Percentiles rank a stretch among this genome's conserved stretches.
Conservation (phyloP, 2,888 invertebrate species). For the Plagiodera versicolora region DNA sequence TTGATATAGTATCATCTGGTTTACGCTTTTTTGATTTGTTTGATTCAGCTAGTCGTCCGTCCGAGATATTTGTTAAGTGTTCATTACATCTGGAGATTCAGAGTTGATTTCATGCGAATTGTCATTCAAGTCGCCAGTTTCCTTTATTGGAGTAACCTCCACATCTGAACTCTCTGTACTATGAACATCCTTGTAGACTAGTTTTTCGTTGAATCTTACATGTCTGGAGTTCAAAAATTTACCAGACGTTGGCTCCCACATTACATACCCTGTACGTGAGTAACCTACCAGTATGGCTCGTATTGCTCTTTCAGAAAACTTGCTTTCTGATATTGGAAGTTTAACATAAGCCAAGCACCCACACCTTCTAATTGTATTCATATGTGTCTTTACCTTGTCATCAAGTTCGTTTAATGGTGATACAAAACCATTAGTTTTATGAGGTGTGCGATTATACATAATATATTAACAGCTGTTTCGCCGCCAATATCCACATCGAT, state of each 20-base stretch:
- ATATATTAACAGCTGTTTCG: conserved; percentile 27
- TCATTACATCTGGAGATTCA: no score
- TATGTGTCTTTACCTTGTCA: background rate
- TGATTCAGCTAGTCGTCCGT: no score
- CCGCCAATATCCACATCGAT: conserved; percentile 35
- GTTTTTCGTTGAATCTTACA: conserved; percentile 33
- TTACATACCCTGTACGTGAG: conserved; percentile 26
- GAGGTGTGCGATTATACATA: conserved; percentile 27
- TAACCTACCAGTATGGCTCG: conserved; percentile 28
- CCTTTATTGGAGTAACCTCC: background rate
- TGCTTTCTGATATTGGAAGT: conserved; percentile 19
- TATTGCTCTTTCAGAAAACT: conserved; percentile 27
- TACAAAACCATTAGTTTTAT: conserved; percentile 2
- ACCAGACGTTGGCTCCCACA: conserved; percentile 27
- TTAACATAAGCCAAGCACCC: conserved; percentile 4
- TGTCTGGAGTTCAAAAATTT: conserved; percentile 25
- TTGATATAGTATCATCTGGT: no score
- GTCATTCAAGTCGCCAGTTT: background rate
- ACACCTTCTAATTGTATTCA: conserved; percentile 6
- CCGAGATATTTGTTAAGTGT: no score
- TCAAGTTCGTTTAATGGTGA: conserved; percentile 1
- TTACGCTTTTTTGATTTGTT: no score
- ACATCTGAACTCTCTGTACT: background rate
- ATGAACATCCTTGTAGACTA: conserved; percentile 33
- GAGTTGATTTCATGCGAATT: background rate